Evolutionary conservation across 2,888 invertebrate genomes (phyloP), one percentile per base, ranked within the genome.

Genomic region (Nezara viridula): DNA sequence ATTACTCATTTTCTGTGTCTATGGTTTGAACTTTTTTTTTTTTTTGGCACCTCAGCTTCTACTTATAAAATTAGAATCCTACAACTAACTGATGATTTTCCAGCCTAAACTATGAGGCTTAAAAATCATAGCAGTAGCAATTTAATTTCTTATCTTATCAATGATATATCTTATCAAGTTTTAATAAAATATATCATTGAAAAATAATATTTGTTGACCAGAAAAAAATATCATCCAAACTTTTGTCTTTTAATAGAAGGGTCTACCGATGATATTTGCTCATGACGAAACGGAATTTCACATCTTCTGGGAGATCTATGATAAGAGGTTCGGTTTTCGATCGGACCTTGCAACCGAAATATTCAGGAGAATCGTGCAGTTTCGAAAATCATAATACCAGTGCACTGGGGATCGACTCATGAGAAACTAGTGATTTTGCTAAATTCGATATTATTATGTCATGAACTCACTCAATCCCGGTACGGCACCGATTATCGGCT

Each of bases 331-430:
- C 16, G 27, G 60, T 60, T 60, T 12, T 60, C 16, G 60, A 60
- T 27, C 21, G 37, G 5, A 19, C 37, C 66, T 37, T 73, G 66
- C 66, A 73, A 37, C 32, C 6, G 66, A 73, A 73, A 21, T 37
- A 37, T 73, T 73, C 19, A 19, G 66, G 0, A 73, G 32, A 73
- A 73, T 37, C 66, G 66, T 73, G 66, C 32, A 37, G 66, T 73
- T 73, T 73, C 66, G 66, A 73, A 73, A 73, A 73, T 37, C 7
- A 37, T 73, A 73, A 73, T 73, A 73, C 66, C 19, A 73, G 32
- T 16, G 27, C 32, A 66, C 32, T 32, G 9, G 27, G 14, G 27
- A 2, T 3, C 27, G 32, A 24, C 66, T 73, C 66, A 37, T 37
- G 19, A 19, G 9, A 6, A 73, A 73, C 32, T 3, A 73, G 37